These are phyloP conservation scores for Allolobophora icterica DNA, from an alignment of 2,888 invertebrate species.

Conservation along the genomic window DNA sequence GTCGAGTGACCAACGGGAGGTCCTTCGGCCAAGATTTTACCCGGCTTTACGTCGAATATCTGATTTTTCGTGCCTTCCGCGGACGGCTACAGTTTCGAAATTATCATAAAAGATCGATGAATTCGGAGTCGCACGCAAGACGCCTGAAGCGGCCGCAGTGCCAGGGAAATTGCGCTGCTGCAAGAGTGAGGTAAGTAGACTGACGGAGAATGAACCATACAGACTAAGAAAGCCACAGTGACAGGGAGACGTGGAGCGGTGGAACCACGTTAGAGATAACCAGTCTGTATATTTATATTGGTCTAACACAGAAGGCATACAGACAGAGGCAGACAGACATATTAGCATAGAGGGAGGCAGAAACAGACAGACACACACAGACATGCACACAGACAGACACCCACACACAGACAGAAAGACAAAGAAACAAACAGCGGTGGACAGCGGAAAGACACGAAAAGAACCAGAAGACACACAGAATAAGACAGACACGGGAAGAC, in stretches of 20 bases:
- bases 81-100: background rate
- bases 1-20: background rate
- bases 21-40: background rate
- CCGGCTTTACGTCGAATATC: background rate
- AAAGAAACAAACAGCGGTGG: background rate
- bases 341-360: too few relatives aligned
- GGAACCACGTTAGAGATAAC: too few relatives aligned
- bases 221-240: background rate
- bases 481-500: background rate
- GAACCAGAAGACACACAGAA: conserved; percentile 14
- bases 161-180: background rate
- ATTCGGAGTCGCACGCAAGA: background rate
- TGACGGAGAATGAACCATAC: background rate
- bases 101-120: conserved; percentile 17
- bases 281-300: too few relatives aligned
- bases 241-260: too few relatives aligned
- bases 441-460: background rate
- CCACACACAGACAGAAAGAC: background rate
- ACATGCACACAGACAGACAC: background rate
- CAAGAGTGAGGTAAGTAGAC: background rate
- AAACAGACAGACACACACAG: background rate
- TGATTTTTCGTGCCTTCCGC: conserved; percentile 10
- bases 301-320: background rate
- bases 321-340: background rate
- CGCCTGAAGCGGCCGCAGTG: background rate